Base-by-base conservation (phyloP, 2,797 vertebrate genomes). In the Taeniopygia guttata region DNA sequence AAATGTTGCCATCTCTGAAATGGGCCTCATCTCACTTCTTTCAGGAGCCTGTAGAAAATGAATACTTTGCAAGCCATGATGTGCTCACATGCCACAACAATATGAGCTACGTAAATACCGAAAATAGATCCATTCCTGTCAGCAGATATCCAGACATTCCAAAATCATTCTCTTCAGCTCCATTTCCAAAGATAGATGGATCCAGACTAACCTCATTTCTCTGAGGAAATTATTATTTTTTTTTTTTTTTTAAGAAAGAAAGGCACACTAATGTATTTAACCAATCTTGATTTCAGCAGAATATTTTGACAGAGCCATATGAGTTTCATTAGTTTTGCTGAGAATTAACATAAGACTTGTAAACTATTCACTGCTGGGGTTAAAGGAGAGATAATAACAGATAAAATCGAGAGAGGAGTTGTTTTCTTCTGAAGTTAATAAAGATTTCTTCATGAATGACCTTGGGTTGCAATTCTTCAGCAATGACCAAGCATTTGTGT, bases 121-220 rank as follows among this genome's bases (percentile, higher is more conserved):
- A 96, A 95, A 96, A 96, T 87, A 96, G 87, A 93, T 84, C 80
- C 67, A 59, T 79, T 95, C 76, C 94, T 96, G 94, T 95, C 95
- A 96, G 94, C 95, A 95, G 75, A 91, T 73, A 93, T 23, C 89
- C 87, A 91, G 91, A 92, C 79, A 87, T 75, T 89, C 82, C 73
- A 81, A 91, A 96, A 95, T 93, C 89, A 86, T 93, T 93, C 84
- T 92, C 76, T 95, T 96, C 92, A 94, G 75, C 72, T 89, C 92
- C 16, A 38, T 89, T 94, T 93, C 95, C 91, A 91, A 95, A 96
- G 96, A 96, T 63, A 96, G 88, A 95, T 70, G 48, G 77, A 76
- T 95, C 85, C 91, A 96, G 69, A 95, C 90, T 88, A 95, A 93
- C 74, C 67, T 93, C 48, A 82, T 95, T 96, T 90, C 85, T 94